A percentile compares a stretch with the other conserved stretches of the same genome.
phyloP scores from a whole-genome alignment of 1,140 invertebrate species.

The Drosophila miranda region DNA sequence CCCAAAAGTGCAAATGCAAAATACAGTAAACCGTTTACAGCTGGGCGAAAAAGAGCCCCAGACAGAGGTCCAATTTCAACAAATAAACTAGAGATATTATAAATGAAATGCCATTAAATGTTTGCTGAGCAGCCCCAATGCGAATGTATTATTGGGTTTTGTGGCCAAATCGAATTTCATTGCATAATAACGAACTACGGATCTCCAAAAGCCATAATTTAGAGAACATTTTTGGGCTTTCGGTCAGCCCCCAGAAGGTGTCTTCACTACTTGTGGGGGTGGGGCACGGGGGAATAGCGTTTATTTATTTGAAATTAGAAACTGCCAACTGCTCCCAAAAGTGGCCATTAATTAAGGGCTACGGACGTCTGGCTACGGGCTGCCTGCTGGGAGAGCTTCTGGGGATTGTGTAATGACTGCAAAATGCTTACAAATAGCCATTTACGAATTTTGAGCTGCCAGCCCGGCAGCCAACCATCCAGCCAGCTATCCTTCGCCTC shows the following conservation, averaged over 20 bases:
- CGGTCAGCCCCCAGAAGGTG: background rate
- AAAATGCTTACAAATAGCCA: conserved; percentile 56
- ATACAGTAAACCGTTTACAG: conserved; percentile 14
- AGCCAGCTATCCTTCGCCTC: too few relatives aligned
- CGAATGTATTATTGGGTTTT: conserved; percentile 38
- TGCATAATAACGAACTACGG: conserved; percentile 28
- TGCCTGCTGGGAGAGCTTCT: conserved; percentile 26
- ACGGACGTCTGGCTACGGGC: conserved; percentile 5
- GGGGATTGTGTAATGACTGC: conserved; percentile 40
- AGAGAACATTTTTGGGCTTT: background rate
- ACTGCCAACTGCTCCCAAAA: conserved; percentile 60
- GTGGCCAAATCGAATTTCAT: conserved; percentile 39
- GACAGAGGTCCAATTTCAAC: background rate
- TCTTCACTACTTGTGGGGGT: background rate
- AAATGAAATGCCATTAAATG: conserved; percentile 47
- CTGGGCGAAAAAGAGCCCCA: background rate
- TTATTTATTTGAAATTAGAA: conserved; percentile 71
- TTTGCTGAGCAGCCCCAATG: conserved; percentile 3
- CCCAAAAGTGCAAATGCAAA: conserved; percentile 18
- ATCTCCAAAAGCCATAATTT: background rate
- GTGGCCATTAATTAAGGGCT: conserved; percentile 65
- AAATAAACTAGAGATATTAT: conserved; percentile 31
- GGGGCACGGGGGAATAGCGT: conserved; percentile 3
- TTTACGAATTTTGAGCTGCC: conserved; percentile 18
- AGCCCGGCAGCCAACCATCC: background rate